Percentiles rank a stretch among this genome's conserved stretches.
These are phyloP conservation scores for Porites lutea DNA, from an alignment of 64 coral and sea anemone species.

Conservation along the genomic window DNA sequence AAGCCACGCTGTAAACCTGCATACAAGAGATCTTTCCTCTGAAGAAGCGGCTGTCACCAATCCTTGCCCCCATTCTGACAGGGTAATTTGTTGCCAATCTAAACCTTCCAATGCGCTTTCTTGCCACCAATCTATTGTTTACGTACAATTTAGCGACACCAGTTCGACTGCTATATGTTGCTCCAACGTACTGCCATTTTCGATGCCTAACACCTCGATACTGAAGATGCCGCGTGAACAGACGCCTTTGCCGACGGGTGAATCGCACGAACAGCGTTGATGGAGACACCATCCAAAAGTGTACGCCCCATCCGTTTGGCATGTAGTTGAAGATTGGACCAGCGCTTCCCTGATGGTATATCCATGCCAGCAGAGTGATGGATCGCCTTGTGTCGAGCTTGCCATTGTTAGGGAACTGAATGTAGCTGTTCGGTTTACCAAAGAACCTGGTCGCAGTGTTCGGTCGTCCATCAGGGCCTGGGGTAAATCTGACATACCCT, in stretches of 20 bases:
- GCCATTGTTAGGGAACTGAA: slow-evolving; percentile 78
- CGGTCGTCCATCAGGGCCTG: slow-evolving; percentile 68
- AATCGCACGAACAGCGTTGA: slow-evolving; percentile 58
- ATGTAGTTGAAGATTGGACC: slow-evolving; percentile 91
- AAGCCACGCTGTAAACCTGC: slow-evolving; percentile 66
- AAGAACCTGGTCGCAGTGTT: slow-evolving; percentile 60
- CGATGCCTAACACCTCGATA: slow-evolving; percentile 12
- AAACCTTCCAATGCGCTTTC: slow-evolving; percentile 17
- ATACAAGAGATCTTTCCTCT: slow-evolving; percentile 77
- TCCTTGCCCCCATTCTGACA: slow-evolving; percentile 68
- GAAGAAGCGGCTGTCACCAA: slow-evolving; percentile 42
- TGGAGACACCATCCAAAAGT: slow-evolving; percentile 61
- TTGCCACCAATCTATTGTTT: slow-evolving; percentile 32
- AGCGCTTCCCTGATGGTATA: slow-evolving; percentile 49
- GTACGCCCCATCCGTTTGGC: slow-evolving; percentile 74
- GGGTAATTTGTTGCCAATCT: slow-evolving; percentile 80
- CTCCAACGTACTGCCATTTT: slow-evolving; percentile 78
- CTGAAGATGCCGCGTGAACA: background rate
- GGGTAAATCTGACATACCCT: slow-evolving; percentile 38
- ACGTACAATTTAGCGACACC: slow-evolving; percentile 73
- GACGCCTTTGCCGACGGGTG: slow-evolving; percentile 47
- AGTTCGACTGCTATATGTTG: slow-evolving; percentile 58
- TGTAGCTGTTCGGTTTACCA: slow-evolving; percentile 79
- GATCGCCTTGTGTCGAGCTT: slow-evolving; percentile 75
- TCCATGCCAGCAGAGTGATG: slow-evolving; percentile 82